Conservation (phyloP, 2,888 invertebrate species). For the Ecdyonurus torrentis region DNA sequence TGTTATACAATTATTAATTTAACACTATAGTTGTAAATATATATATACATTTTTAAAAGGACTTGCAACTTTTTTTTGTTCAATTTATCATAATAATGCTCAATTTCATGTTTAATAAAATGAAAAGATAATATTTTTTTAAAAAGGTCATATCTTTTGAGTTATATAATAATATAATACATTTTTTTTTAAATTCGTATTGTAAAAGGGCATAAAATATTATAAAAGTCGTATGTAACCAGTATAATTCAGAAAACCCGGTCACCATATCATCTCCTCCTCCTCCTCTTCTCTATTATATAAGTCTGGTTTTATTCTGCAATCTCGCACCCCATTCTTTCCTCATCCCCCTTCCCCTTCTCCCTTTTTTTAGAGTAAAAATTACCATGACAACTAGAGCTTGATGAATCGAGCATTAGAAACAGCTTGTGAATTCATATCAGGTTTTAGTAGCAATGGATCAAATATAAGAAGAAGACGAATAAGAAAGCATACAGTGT, state of each 20-base stretch:
- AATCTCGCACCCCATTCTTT: no score
- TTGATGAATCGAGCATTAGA: constrained; percentile 4
- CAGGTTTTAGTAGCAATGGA: neutral
- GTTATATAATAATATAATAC: no score
- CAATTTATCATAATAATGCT: neutral
- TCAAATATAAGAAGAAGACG: no score
- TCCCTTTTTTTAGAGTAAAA: neutral
- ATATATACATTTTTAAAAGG: no score
- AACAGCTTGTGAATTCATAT: constrained; percentile 1
- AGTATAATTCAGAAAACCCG: neutral
- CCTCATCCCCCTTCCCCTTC: neutral
- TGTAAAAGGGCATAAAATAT: neutral
- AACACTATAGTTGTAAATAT: no score
- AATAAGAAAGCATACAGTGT: no score
- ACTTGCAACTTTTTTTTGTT: neutral
- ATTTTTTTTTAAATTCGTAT: neutral
- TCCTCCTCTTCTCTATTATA: neutral
- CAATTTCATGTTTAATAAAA: neutral
- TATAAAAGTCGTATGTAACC: neutral
- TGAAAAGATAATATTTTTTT: neutral
- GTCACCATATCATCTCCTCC: neutral
- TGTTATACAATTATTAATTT: neutral
- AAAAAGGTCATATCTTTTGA: neutral
- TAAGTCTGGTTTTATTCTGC: neutral
- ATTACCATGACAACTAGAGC: constrained; percentile 4